Percentiles rank a stretch among this genome's conserved stretches.
Evolutionary conservation across 2,797 vertebrate genomes (phyloP).

Genomic region (Enteromius viviparus): DNA sequence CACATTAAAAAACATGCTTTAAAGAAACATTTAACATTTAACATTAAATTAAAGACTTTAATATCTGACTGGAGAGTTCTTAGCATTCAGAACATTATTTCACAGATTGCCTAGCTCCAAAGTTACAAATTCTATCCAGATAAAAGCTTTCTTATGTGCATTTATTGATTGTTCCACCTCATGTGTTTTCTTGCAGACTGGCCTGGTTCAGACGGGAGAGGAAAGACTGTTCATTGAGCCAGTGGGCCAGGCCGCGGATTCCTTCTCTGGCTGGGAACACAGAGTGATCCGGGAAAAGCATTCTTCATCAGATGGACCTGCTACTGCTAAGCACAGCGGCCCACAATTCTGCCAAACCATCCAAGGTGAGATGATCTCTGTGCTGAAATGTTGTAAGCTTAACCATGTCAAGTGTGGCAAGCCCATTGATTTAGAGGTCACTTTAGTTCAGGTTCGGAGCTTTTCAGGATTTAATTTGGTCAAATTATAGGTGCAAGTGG

Average conservation of each 20-base stretch:
- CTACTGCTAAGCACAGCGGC: constrained; percentile 17
- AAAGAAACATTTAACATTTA: neutral
- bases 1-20: neutral
- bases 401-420: constrained; percentile 12
- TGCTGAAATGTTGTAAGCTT: neutral
- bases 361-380: constrained; percentile 78
- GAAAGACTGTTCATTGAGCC: constrained; percentile 89
- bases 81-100: neutral
- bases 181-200: constrained; percentile 76
- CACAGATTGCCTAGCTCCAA: neutral
- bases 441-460: neutral
- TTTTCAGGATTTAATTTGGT: neutral
- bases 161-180: constrained; percentile 30
- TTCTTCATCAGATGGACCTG: constrained; percentile 53
- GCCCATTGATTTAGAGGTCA: constrained; percentile 31
- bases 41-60: no score
- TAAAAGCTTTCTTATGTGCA: constrained; percentile 1
- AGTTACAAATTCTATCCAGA: neutral
- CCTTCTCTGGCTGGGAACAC: constrained; percentile 83
- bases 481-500: constrained; percentile 1
- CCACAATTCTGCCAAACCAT: constrained; percentile 77
- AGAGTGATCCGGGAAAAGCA: constrained; percentile 75
- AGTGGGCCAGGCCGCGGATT: constrained; percentile 70
- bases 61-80: neutral
- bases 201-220: constrained; percentile 84